Evolutionary conservation across 2,888 invertebrate species (phyloP).

Genomic region (Hemistola chrysoprasaria): DNA sequence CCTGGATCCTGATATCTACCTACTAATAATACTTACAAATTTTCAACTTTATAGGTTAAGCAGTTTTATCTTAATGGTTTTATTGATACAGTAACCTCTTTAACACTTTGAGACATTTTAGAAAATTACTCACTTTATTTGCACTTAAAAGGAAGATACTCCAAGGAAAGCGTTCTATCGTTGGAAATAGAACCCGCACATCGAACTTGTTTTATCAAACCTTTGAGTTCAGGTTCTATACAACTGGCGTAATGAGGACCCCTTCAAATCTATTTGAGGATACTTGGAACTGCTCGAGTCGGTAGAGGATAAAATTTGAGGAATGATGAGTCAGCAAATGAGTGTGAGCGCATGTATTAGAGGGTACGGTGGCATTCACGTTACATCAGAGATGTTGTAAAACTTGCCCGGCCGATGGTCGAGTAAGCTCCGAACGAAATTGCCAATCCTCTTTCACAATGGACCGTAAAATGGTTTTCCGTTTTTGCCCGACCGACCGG

Average conservation of each 20-base stretch:
- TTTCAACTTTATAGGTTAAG: too few relatives aligned
- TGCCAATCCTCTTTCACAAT: constrained; percentile 82
- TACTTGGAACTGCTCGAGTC: constrained; percentile 15
- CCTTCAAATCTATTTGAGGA: constrained; percentile 18
- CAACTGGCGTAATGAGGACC: constrained; percentile 18
- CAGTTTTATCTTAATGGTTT: too few relatives aligned
- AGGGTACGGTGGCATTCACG: constrained; percentile 55
- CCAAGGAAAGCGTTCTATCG: constrained; percentile 5
- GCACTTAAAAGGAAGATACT: neutral
- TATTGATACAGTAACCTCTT: too few relatives aligned
- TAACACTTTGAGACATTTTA: too few relatives aligned
- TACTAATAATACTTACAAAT: too few relatives aligned
- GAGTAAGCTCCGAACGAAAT: constrained; percentile 78
- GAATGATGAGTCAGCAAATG: constrained; percentile 36
- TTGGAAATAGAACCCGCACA: constrained; percentile 8
- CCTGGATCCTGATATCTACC: too few relatives aligned
- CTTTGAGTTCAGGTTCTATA: constrained; percentile 15
- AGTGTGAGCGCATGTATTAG: constrained; percentile 49
- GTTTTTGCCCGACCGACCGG: constrained; percentile 78
- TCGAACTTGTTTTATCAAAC: constrained; percentile 17
- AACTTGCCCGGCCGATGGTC: constrained; percentile 74
- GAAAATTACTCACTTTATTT: neutral
- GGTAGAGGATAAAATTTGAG: constrained; percentile 23
- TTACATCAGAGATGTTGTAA: constrained; percentile 75
- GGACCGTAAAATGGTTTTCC: constrained; percentile 82